phyloP scores from a whole-genome alignment of 2,113 vertebrate species.

The Onychostruthus taczanowskii region DNA sequence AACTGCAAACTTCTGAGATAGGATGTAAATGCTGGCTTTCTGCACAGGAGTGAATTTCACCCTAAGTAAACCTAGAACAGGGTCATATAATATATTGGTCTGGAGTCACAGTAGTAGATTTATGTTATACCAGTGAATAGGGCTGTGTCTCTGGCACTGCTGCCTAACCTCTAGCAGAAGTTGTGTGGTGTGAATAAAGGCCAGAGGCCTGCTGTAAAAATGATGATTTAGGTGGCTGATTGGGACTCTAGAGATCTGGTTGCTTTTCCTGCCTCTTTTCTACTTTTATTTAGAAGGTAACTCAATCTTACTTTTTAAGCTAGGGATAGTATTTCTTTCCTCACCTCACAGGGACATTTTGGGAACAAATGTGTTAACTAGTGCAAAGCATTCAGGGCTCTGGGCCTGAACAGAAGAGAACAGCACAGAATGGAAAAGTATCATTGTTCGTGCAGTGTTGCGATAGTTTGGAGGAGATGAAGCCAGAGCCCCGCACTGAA shows the following conservation, averaged over 20 bases:
- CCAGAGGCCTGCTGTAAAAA: slow-evolving; percentile 36
- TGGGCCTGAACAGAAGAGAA: background rate
- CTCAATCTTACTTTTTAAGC: background rate
- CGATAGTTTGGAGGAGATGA: background rate
- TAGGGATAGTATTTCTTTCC: background rate
- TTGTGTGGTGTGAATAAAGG: slow-evolving; percentile 44
- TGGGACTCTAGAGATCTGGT: background rate
- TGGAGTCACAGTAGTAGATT: background rate
- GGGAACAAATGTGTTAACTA: slow-evolving; percentile 12
- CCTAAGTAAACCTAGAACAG: background rate
- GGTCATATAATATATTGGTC: background rate
- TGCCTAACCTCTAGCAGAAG: slow-evolving; percentile 33
- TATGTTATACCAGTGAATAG: slow-evolving; percentile 15
- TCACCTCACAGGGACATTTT: background rate
- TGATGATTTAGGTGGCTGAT: slow-evolving; percentile 19
- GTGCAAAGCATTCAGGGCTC: background rate
- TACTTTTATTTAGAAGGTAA: background rate
- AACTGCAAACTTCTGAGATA: background rate
- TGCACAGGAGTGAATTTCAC: background rate
- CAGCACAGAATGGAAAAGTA: background rate
- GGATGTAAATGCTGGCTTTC: background rate
- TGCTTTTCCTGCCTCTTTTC: slow-evolving; percentile 2
- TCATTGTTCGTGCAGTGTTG: background rate
- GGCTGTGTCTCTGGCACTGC: slow-evolving; percentile 18
- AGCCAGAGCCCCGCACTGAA: background rate